phyloP scores from a whole-genome alignment of 2,113 vertebrate species.

The Noctilio leporinus region DNA sequence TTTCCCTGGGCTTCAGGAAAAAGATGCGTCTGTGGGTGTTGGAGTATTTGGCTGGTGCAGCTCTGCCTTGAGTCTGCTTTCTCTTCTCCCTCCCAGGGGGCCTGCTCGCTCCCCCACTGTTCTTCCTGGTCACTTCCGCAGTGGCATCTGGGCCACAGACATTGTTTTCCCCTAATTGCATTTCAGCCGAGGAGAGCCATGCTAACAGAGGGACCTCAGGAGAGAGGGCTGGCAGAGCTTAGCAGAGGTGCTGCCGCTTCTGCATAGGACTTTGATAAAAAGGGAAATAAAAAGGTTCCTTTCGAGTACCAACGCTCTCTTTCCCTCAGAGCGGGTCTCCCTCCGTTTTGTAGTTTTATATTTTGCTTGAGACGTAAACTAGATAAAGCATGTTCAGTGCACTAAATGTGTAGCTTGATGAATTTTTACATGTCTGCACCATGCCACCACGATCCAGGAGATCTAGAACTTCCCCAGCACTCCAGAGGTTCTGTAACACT shows the following conservation, averaged over 20 bases:
- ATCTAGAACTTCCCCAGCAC: neutral
- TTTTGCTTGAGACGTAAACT: neutral
- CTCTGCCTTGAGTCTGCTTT: neutral
- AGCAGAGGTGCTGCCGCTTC: neutral
- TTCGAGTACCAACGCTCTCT: neutral
- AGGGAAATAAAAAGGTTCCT: neutral
- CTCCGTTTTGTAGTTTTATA: neutral
- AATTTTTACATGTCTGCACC: neutral
- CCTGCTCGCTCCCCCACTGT: neutral
- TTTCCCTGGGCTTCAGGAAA: neutral
- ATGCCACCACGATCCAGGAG: neutral
- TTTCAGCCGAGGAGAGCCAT: neutral
- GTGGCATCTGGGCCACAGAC: conserved; percentile 39
- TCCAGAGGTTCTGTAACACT: neutral
- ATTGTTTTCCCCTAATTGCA: conserved; percentile 18
- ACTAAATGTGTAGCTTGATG: neutral
- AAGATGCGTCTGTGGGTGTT: neutral
- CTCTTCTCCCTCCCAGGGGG: neutral
- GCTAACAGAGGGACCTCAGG: neutral
- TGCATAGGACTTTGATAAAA: neutral
- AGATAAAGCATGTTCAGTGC: neutral
- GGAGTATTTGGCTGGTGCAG: neutral
- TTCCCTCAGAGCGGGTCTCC: neutral
- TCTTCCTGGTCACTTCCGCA: conserved; percentile 23
- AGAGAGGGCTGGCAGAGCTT: neutral